Conservation (phyloP, 1,140 invertebrate genomes). For the Gerris buenoi region DNA sequence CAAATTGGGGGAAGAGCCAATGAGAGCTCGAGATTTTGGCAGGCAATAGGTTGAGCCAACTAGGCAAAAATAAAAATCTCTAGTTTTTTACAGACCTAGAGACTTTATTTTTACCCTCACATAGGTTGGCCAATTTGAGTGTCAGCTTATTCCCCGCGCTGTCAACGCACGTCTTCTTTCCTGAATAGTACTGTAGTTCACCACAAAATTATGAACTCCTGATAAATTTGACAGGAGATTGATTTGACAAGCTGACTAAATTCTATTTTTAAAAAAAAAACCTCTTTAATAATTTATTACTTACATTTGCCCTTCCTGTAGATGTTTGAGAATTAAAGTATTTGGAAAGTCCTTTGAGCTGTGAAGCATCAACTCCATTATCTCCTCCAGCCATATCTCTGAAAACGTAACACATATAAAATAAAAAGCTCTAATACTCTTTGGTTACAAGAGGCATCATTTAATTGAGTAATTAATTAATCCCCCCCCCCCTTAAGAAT, state of each 20-base stretch:
- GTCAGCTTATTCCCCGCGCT: not conserved
- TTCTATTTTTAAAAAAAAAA: not conserved
- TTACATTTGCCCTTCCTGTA: slow-evolving; percentile 25
- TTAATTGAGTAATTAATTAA: no score
- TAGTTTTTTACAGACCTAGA: no score
- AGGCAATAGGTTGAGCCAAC: no score
- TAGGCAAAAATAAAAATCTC: no score
- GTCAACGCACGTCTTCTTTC: not conserved
- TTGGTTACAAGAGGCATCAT: no score
- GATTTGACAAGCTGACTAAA: not conserved
- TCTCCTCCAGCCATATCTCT: slow-evolving; percentile 16
- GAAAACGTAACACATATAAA: not conserved
- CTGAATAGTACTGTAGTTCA: not conserved
- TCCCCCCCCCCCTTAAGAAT: no score
- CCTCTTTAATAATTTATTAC: not conserved
- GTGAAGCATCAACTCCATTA: slow-evolving; percentile 18
- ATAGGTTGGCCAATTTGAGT: not conserved
- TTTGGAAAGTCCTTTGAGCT: slow-evolving; percentile 24
- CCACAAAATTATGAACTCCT: not conserved
- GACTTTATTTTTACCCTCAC: no score
- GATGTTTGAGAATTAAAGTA: slow-evolving; percentile 24
- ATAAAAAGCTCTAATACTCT: no score
- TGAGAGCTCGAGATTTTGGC: no score
- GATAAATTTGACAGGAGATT: not conserved
- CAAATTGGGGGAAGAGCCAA: no score